phyloP scores from a whole-genome alignment of 2,888 invertebrate genomes.

The Cephonodes hylas region DNA sequence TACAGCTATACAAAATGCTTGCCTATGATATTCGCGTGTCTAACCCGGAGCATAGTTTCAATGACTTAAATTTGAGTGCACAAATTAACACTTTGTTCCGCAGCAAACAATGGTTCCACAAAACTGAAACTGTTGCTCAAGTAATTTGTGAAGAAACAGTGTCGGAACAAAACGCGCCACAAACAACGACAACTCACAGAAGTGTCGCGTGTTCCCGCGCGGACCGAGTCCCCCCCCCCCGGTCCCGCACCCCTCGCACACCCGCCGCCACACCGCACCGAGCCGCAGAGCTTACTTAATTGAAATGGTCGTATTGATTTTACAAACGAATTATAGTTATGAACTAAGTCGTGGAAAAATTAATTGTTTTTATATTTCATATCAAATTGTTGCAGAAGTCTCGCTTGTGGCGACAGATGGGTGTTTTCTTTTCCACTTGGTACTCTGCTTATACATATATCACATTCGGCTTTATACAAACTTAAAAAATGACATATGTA shows the following conservation, averaged over 20 bases:
- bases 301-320: constrained; percentile 30
- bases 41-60: too few species aligned
- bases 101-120: background rate
- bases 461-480: too few species aligned
- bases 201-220: background rate
- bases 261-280: background rate
- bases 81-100: background rate
- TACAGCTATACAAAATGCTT: too few species aligned
- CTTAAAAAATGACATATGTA: too few species aligned
- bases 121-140: background rate
- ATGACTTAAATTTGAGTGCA: background rate
- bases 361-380: too few species aligned
- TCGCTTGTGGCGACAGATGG: too few species aligned
- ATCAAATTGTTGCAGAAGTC: too few species aligned
- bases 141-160: background rate
- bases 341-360: background rate
- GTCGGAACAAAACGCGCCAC: background rate
- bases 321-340: background rate
- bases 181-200: background rate
- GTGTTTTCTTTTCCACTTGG: too few species aligned
- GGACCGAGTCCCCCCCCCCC: too few species aligned
- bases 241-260: background rate
- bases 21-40: too few species aligned
- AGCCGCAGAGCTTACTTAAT: constrained; percentile 32
- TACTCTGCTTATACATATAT: too few species aligned